Conservation (phyloP, 2,113 vertebrate genomes). For the Tachycineta bicolor region DNA sequence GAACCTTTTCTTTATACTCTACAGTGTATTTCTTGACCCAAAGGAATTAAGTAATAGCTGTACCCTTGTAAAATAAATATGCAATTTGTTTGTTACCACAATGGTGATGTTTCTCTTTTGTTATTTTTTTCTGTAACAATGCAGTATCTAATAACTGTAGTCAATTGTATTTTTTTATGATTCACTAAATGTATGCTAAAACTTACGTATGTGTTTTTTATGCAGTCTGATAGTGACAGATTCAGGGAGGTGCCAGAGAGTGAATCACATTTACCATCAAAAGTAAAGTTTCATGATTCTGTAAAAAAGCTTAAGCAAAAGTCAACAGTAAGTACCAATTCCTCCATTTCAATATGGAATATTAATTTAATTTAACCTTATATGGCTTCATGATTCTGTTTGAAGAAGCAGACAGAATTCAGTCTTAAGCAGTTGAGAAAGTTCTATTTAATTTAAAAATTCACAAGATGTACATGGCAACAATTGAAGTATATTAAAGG, state of each 20-base stretch:
- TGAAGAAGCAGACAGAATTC: background rate
- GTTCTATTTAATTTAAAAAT: background rate
- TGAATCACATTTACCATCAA: conserved; percentile 41
- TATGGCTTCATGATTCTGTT: background rate
- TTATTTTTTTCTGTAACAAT: background rate
- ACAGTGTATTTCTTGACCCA: background rate
- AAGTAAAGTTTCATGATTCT: conserved; percentile 68
- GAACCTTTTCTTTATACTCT: background rate
- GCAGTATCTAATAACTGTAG: background rate
- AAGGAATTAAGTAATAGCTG: background rate
- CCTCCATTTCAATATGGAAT: background rate
- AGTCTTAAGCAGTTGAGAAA: background rate
- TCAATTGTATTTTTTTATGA: background rate
- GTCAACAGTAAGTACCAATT: conserved; percentile 62
- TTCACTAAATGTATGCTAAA: background rate
- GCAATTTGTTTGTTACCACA: background rate
- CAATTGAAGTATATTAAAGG: background rate
- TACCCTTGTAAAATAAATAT: background rate
- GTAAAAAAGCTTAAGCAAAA: conserved; percentile 68
- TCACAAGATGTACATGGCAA: background rate
- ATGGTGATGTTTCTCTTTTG: background rate
- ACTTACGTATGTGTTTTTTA: background rate
- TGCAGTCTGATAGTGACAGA: conserved; percentile 42
- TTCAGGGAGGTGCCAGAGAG: conserved; percentile 17
- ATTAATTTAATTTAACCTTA: background rate